A percentile compares a stretch with the other conserved stretches of the same genome.
Evolutionary conservation across 2,888 invertebrate species (phyloP).

Genomic region (Lasius platythorax): DNA sequence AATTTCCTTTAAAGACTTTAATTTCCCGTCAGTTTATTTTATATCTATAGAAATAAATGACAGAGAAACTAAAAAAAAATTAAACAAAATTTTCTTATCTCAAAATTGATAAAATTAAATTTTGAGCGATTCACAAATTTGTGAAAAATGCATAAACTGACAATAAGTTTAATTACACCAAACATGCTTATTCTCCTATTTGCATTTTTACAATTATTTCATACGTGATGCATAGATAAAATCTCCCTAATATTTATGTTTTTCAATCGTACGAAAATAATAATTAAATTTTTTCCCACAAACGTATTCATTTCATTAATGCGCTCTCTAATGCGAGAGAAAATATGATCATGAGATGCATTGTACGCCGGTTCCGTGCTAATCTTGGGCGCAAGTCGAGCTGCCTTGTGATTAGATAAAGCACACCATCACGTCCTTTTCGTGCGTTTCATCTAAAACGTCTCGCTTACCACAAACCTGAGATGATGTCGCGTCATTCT

Average conservation of each 20-base stretch:
- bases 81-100: neutral
- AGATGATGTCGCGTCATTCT: slow-evolving; percentile 18
- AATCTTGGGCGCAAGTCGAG: slow-evolving; percentile 19
- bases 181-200: neutral
- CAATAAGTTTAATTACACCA: neutral
- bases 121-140: neutral
- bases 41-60: neutral
- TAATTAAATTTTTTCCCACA: neutral
- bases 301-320: neutral
- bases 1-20: neutral
- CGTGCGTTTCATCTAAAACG: slow-evolving; percentile 20
- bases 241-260: neutral
- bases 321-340: neutral
- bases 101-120: neutral
- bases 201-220: neutral
- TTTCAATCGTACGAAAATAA: neutral
- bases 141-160: neutral
- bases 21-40: neutral
- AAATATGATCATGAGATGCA: slow-evolving; percentile 7
- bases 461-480: neutral
- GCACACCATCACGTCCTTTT: neutral
- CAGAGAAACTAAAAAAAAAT: neutral
- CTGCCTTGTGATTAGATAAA: slow-evolving; percentile 31
- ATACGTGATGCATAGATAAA: neutral
- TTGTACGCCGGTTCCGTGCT: neutral